A percentile compares a stretch with the other conserved stretches of the same genome.
These are phyloP conservation scores for Himalopsyche tibetana DNA, from an alignment of 2,888 invertebrate species.

Conservation along the genomic window DNA sequence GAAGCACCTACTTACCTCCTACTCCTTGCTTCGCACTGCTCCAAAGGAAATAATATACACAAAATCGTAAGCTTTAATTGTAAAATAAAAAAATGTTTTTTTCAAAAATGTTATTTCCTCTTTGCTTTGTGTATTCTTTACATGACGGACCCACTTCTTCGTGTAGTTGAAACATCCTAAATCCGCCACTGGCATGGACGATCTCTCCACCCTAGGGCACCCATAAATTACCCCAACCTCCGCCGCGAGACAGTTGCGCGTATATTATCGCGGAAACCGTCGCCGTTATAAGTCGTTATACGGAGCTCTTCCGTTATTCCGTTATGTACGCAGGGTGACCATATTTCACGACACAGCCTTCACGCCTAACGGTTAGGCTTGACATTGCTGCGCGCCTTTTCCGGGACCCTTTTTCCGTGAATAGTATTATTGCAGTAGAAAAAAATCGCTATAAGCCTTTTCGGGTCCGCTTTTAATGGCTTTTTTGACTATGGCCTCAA, in stretches of 20 bases:
- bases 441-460: slow-evolving; percentile 24
- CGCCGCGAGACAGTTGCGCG: slow-evolving; percentile 57
- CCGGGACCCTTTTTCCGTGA: slow-evolving; percentile 34
- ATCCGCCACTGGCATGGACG: background rate
- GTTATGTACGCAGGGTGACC: slow-evolving; percentile 37
- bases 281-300: slow-evolving; percentile 53
- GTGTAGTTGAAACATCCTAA: background rate
- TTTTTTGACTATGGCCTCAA: slow-evolving; percentile 8
- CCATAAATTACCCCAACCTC: slow-evolving; percentile 62
- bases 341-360: slow-evolving; percentile 5
- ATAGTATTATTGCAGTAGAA: slow-evolving; percentile 26
- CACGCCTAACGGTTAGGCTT: slow-evolving; percentile 30
- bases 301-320: slow-evolving; percentile 48
- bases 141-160: background rate
- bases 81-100: too few relatives aligned
- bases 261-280: slow-evolving; percentile 59
- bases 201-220: slow-evolving; percentile 13
- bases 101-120: too few relatives aligned
- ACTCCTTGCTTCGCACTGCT: too few relatives aligned
- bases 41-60: too few relatives aligned
- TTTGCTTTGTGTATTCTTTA: too few relatives aligned
- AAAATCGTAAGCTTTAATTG: too few relatives aligned
- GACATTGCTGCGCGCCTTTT: slow-evolving; percentile 34
- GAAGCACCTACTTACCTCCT: too few relatives aligned
- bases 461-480: slow-evolving; percentile 20